Evolutionary conservation across 2,888 invertebrate species (phyloP).

Genomic region (Apodemia hepburni): DNA sequence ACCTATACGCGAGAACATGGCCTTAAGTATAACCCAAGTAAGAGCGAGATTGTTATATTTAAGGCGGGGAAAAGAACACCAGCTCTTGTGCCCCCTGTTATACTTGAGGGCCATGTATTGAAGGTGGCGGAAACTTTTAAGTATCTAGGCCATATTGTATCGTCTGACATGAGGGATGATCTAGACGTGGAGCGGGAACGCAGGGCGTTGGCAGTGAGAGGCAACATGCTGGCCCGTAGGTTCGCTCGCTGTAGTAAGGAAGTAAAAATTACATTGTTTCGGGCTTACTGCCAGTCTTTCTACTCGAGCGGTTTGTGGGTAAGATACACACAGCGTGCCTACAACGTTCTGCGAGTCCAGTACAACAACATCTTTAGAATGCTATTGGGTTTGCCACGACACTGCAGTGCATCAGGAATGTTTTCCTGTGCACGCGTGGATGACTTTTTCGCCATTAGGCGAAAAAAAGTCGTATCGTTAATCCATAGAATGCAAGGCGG

Average conservation of each 20-base stretch:
- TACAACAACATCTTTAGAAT: too few relatives aligned
- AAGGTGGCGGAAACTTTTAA: background rate
- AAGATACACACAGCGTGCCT: background rate
- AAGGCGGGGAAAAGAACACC: background rate
- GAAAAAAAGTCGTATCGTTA: too few relatives aligned
- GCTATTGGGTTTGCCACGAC: too few relatives aligned
- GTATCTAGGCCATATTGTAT: background rate
- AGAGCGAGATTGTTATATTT: background rate
- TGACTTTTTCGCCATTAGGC: too few relatives aligned
- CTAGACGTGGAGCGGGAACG: constrained; percentile 18
- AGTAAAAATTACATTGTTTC: constrained; percentile 9
- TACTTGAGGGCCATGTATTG: background rate
- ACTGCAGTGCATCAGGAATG: too few relatives aligned
- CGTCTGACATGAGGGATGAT: background rate
- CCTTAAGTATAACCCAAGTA: too few relatives aligned
- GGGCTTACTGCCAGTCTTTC: background rate
- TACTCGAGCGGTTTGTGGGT: background rate
- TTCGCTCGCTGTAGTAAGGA: constrained; percentile 24
- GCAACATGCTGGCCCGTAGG: constrained; percentile 28
- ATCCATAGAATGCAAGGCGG: too few relatives aligned
- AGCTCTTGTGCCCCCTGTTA: background rate
- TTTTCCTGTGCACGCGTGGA: too few relatives aligned
- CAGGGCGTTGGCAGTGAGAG: constrained; percentile 28
- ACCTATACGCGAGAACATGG: background rate
- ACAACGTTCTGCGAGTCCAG: background rate